Conservation (phyloP, 37 sponge, comb jelly and placozoan species). For the Ephydatia muelleri region DNA sequence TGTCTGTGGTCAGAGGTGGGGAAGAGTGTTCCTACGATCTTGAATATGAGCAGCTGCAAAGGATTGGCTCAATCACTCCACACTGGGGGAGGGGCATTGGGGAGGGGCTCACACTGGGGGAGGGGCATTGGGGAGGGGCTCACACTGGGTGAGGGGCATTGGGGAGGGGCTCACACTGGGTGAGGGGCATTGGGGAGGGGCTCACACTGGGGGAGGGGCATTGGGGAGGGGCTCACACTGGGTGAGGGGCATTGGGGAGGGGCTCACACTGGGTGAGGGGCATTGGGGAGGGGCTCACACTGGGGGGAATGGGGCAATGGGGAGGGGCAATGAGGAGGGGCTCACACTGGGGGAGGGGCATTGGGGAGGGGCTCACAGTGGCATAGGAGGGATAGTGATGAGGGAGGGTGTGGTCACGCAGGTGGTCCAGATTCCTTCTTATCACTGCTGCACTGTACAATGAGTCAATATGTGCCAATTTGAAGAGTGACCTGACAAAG, state of each 20-base stretch:
- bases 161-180: too few species aligned
- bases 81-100: not conserved
- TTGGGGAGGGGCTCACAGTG: slow-evolving; percentile 8
- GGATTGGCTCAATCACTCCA: not conserved
- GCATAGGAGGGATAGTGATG: slow-evolving; percentile 21
- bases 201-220: not conserved
- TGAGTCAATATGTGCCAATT: slow-evolving; percentile 21
- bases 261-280: slow-evolving; percentile 12
- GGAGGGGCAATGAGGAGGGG: not conserved
- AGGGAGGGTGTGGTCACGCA: not conserved
- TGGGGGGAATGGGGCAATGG: not conserved
- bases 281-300: not conserved
- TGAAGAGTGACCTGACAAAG: slow-evolving; percentile 57
- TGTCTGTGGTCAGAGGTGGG: slow-evolving; percentile 82
- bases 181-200: too few species aligned
- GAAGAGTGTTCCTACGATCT: slow-evolving; percentile 59
- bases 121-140: not conserved
- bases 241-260: not conserved
- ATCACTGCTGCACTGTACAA: slow-evolving; percentile 28
- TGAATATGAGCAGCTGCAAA: slow-evolving; percentile 67
- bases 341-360: not conserved
- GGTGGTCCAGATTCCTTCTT: not conserved
- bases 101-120: slow-evolving; percentile 6
- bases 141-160: not conserved
- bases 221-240: not conserved